These are phyloP conservation scores for Nemapogon koenigi DNA, from an alignment of 2,888 invertebrate genomes.

Conservation along the genomic window DNA sequence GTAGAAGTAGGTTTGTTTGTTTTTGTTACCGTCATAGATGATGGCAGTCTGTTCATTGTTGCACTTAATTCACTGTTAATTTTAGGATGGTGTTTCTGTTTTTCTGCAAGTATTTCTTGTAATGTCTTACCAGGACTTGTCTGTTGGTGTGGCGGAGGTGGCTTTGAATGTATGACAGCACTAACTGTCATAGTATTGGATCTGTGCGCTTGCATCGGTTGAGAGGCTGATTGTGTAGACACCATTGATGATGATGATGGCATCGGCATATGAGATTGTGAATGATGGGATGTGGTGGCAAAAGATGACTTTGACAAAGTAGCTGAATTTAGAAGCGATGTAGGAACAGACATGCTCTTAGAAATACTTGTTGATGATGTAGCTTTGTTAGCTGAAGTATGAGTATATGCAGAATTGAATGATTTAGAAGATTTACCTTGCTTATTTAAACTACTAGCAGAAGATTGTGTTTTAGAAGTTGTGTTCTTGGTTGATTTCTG, in stretches of 20 bases:
- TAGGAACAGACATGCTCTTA: constrained; percentile 15
- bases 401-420: too few species aligned
- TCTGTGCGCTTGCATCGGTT: constrained; percentile 30
- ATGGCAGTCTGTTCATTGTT: constrained; percentile 52
- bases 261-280: constrained; percentile 24
- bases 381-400: neutral
- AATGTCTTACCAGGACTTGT: constrained; percentile 69
- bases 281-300: constrained; percentile 21
- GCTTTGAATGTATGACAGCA: constrained; percentile 37
- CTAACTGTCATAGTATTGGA: constrained; percentile 31
- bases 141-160: constrained; percentile 44
- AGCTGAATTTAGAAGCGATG: too few species aligned
- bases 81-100: constrained; percentile 50
- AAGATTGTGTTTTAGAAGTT: neutral
- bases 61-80: constrained; percentile 32
- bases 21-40: constrained; percentile 60
- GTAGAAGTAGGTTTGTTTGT: constrained; percentile 23
- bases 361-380: neutral
- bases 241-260: neutral
- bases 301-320: constrained; percentile 32
- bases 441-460: too few species aligned
- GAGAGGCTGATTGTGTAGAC: constrained; percentile 15
- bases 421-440: too few species aligned
- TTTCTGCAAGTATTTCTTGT: constrained; percentile 72
- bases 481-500: constrained; percentile 25